A percentile compares a stretch with the other conserved stretches of the same genome.
Evolutionary conservation across 2,113 vertebrate genomes (phyloP).

Genomic region (Zeus faber): DNA sequence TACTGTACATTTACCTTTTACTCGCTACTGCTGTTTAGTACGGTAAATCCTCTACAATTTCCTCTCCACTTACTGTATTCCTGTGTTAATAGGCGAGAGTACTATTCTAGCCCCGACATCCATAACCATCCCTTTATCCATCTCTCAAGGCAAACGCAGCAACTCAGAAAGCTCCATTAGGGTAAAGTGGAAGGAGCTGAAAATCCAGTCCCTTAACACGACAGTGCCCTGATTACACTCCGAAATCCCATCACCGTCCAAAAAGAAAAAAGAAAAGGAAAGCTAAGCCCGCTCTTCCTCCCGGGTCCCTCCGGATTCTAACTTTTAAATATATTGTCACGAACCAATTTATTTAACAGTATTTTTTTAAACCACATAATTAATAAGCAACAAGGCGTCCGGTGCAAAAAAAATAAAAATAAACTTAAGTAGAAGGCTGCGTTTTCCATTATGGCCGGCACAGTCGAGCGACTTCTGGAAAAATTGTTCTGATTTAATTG

Average conservation of each 20-base stretch:
- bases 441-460: constrained; percentile 5
- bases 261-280: too few relatives aligned
- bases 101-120: constrained; percentile 9
- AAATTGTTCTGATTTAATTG: constrained; percentile 40
- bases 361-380: constrained; percentile 20
- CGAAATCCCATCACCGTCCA: not conserved
- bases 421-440: constrained; percentile 12
- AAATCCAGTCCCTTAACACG: not conserved
- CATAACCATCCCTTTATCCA: constrained; percentile 12
- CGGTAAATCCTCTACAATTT: too few relatives aligned
- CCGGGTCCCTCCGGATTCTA: not conserved
- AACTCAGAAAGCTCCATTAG: constrained; percentile 11
- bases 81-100: too few relatives aligned
- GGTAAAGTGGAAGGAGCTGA: constrained; percentile 10
- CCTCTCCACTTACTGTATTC: too few relatives aligned
- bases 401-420: constrained; percentile 10
- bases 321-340: too few relatives aligned
- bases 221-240: not conserved
- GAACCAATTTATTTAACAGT: constrained; percentile 28
- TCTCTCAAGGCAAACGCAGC: not conserved
- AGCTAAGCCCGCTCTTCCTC: not conserved
- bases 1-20: too few relatives aligned
- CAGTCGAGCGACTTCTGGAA: not conserved
- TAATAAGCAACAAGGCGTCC: constrained; percentile 23
- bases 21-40: too few relatives aligned